phyloP scores from a whole-genome alignment of 2,113 vertebrate genomes.

The Onychostruthus taczanowskii region DNA sequence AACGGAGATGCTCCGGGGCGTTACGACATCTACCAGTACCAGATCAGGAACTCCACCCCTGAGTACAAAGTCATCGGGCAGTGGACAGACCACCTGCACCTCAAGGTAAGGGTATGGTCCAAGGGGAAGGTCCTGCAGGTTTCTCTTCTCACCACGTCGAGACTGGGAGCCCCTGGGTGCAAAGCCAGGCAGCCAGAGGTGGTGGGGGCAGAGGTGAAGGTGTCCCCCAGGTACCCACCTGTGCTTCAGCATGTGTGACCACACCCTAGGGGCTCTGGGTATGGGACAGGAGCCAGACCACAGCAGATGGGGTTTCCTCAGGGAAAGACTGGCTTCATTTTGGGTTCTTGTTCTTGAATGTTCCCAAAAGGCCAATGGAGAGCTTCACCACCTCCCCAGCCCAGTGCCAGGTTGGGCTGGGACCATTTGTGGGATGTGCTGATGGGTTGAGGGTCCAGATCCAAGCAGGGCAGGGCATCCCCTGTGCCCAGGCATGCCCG shows the following conservation, averaged over 20 bases:
- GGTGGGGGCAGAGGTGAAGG: not conserved
- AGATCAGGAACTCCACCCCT: conserved; percentile 82
- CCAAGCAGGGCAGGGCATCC: not conserved
- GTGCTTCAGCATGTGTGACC: not conserved
- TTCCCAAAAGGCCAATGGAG: not conserved
- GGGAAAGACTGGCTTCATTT: not conserved
- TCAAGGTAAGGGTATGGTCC: conserved; percentile 74
- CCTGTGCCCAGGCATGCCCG: fast-evolving
- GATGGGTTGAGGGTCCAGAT: fast-evolving
- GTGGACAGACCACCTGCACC: conserved; percentile 89
- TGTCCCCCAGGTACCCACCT: not conserved
- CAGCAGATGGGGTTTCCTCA: not conserved
- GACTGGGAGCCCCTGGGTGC: not conserved
- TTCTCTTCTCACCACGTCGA: fast-evolving
- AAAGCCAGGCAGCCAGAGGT: not conserved
- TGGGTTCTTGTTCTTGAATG: not conserved
- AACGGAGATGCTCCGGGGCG: conserved; percentile 92
- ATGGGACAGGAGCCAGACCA: fast-evolving
- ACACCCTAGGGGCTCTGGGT: fast-evolving
- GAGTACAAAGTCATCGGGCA: conserved; percentile 93
- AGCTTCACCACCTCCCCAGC: not conserved
- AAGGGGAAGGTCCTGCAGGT: not conserved
- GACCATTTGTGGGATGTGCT: not conserved
- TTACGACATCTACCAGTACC: conserved; percentile 96
- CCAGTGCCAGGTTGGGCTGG: not conserved